These are phyloP conservation scores for Gallinago stenura DNA, from an alignment of 2,797 vertebrate species.

Conservation along the genomic window DNA sequence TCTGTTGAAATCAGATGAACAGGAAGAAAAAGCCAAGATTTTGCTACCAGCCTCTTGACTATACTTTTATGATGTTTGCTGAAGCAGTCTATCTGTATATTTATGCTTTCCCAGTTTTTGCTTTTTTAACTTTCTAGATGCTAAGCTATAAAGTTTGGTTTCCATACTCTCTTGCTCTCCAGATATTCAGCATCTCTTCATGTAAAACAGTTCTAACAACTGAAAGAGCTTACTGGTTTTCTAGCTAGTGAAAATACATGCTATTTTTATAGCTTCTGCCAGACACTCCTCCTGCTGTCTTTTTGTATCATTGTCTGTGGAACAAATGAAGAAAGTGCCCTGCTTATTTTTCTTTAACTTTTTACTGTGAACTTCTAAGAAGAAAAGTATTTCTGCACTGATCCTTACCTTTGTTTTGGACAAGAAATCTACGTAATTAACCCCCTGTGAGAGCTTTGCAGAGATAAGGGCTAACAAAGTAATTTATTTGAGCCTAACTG, in stretches of 20 bases:
- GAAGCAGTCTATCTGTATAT: not conserved
- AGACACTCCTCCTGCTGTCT: not conserved
- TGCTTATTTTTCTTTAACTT: not conserved
- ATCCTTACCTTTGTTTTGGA: not conserved
- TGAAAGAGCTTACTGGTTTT: not conserved
- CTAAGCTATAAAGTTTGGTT: not conserved
- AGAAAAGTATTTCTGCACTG: not conserved
- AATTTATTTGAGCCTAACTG: not conserved
- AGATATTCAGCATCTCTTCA: not conserved
- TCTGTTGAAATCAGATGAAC: not conserved
- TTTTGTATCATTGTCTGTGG: conserved; percentile 13
- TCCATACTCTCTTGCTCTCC: not conserved
- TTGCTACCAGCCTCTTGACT: not conserved
- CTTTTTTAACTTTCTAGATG: not conserved
- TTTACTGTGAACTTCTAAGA: not conserved
- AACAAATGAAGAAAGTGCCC: conserved; percentile 21
- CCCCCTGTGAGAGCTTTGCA: not conserved
- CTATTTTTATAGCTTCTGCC: conserved; percentile 43
- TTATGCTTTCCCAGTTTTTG: not conserved
- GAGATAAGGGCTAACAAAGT: not conserved
- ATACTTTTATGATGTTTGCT: not conserved
- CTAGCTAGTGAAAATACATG: conserved; percentile 26
- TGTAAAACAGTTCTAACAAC: not conserved
- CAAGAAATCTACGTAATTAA: not conserved
- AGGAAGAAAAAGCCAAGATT: not conserved